phyloP scores from a whole-genome alignment of 2,113 vertebrate species.

The Sinocyclocheilus anophthalmus region DNA sequence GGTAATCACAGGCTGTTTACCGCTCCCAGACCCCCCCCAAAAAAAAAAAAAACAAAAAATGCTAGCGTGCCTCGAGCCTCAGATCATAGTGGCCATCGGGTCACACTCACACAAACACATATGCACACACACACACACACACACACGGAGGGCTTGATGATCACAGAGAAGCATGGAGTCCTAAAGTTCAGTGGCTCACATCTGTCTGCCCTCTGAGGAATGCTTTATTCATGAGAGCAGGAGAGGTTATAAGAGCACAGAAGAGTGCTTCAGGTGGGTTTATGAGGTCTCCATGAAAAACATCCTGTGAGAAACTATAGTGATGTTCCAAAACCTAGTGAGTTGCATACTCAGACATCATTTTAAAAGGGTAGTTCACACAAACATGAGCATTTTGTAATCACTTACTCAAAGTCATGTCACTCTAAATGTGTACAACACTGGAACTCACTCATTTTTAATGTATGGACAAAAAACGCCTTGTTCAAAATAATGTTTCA shows the following conservation, averaged over 20 bases:
- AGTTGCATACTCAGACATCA: not conserved
- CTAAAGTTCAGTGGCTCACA: slow-evolving; percentile 47
- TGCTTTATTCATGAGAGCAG: slow-evolving; percentile 50
- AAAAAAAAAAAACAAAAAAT: no score
- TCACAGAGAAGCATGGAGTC: slow-evolving; percentile 39
- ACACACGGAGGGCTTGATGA: slow-evolving; percentile 34
- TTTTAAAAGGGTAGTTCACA: not conserved
- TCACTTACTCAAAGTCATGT: not conserved
- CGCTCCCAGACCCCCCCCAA: no score
- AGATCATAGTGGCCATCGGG: slow-evolving; percentile 42
- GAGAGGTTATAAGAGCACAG: slow-evolving; percentile 22
- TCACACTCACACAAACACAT: slow-evolving; percentile 31
- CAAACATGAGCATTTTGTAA: not conserved
- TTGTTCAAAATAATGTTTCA: no score
- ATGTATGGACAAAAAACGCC: not conserved
- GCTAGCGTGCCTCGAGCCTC: no score
- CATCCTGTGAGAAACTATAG: slow-evolving; percentile 24
- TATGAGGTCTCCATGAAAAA: slow-evolving; percentile 42
- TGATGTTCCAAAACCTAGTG: not conserved
- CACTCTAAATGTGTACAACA: not conserved
- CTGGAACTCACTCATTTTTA: not conserved
- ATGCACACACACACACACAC: slow-evolving; percentile 8
- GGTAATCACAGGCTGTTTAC: slow-evolving; percentile 55
- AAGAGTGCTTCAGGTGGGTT: slow-evolving; percentile 25
- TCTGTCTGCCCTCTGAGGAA: slow-evolving; percentile 43